Base-by-base conservation (phyloP, 1,140 invertebrate species). In the Charaxes varanes region DNA sequence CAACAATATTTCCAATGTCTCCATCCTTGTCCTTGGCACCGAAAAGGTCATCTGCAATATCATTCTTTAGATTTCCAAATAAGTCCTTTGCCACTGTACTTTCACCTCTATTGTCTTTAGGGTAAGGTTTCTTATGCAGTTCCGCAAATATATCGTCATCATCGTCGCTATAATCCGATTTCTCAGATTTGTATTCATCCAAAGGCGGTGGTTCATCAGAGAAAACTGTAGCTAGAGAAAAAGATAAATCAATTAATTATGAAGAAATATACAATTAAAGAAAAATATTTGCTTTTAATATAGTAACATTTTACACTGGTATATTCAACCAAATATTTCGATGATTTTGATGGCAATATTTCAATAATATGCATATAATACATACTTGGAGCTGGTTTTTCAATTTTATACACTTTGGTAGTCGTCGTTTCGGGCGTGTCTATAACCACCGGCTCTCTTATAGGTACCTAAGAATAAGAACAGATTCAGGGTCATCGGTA, bases 181-280 rank as follows among this genome's bases (percentile, higher is more conserved):
- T 19, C 1, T 70, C 58, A 6, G 64, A 63, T 30, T 61, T 54
- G 7, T 72, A 65, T 2, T 71, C 53, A 22, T 83, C 78, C 4
- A 87, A 37, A 0, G 86, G 85, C 1, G 86, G 86, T 0, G 86
- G 86, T 53, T 86, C 84, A 48, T 86, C 79, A 1, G 68, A 69
- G 61, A 87, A 87, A 48, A 86, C 59, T 40, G 69, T 74, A 11
- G 74, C 85, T 86, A 49, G n/a, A 49, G 61, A 15, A 41, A 21
- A 41, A 46, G 18, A 19, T 36, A 8, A 7, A 10, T 24, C 8
- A 24, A 24, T 24, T 24, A n/a, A n/a, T n/a, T n/a, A n/a, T n/a
- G n/a, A n/a, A n/a, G n/a, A n/a, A n/a, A n/a, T n/a, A n/a, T n/a
- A n/a, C n/a, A n/a, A n/a, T n/a, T n/a, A n/a, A n/a, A n/a, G n/a